Conservation (phyloP, 2,113 vertebrate genomes). For the Clarias magur region DNA sequence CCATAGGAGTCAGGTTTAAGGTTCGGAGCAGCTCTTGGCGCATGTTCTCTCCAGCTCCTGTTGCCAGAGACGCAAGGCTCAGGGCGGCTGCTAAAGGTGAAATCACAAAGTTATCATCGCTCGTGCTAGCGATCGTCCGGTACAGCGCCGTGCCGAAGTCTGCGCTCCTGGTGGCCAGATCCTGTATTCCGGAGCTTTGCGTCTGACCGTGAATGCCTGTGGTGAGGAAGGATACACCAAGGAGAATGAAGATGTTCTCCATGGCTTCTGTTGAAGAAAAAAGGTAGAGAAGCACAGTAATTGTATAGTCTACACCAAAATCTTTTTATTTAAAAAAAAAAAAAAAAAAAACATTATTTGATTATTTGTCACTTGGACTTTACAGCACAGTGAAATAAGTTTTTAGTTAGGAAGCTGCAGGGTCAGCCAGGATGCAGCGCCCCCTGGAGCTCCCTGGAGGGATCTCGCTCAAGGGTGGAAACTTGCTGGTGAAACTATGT, state of each 20-base stretch:
- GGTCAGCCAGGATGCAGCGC: no score
- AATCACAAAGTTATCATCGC: conserved; percentile 81
- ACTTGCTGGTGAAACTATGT: neutral
- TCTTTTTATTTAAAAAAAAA: no score
- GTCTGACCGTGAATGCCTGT: conserved; percentile 16
- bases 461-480: no score
- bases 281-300: neutral
- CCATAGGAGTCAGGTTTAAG: conserved; percentile 65
- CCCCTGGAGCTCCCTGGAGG: no score
- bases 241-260: conserved; percentile 45
- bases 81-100: conserved; percentile 72
- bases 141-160: conserved; percentile 82
- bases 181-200: conserved; percentile 10
- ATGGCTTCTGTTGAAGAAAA: neutral
- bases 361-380: no score
- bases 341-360: no score
- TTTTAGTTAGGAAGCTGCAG: no score
- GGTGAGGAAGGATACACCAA: conserved; percentile 27
- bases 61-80: conserved; percentile 66
- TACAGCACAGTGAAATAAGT: no score
- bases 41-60: conserved; percentile 69
- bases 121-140: conserved; percentile 74
- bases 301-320: neutral
- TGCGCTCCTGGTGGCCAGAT: conserved; percentile 68
- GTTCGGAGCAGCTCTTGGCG: conserved; percentile 70